Base-by-base conservation (phyloP, 2,888 invertebrate genomes). In the Zhengitettix transpicula region DNA sequence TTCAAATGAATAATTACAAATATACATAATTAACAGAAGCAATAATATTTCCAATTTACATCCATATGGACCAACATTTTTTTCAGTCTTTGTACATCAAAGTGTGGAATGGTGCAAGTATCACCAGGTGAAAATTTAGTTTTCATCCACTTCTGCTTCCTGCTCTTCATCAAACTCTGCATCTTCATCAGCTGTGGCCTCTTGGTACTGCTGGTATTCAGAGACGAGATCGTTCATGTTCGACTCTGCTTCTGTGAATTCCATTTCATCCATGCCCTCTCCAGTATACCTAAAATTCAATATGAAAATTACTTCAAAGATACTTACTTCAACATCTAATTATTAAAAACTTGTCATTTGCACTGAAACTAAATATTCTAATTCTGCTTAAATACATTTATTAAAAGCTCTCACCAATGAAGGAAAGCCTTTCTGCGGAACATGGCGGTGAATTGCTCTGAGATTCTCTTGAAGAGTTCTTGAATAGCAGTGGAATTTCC, bases 161-260 rank as follows among this genome's bases (percentile, higher is more conserved):
- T 58, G 56, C 16, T 61, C 61, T 41, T 61, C 61, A 54, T 61
- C 59, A 47, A 61, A 61, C 14, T 61, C 61, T 8, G 59, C 59
- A 28, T 61, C 59, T 16, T 61, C 61, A 12, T 61, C 61, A 17
- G 59, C 59, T n/a, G 61, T 55, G 40, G 55, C 55, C 40, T 55
- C 92, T 76, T 93, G 93, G 78, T 93, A 93, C 72, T 93, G 93
- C 74, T 93, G 93, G 76, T 94, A 93, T 73, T 93, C 93, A 1
- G 89, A 89, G 15, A 91, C 89, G 90, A 74, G 28, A 72, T 90
- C 90, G 75, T 89, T 93, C 93, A 96, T 94, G 82, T 96, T 96
- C 72, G 90, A 47, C 9, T 47, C 47, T 47, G 47, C 47, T n/a
- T 47, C 47, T 7, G 47, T 47, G 47, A 47, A 47, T 91, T 90